Conservation (phyloP, 35 echinoderm and acorn worm species). For the Lytechinus pictus region DNA sequence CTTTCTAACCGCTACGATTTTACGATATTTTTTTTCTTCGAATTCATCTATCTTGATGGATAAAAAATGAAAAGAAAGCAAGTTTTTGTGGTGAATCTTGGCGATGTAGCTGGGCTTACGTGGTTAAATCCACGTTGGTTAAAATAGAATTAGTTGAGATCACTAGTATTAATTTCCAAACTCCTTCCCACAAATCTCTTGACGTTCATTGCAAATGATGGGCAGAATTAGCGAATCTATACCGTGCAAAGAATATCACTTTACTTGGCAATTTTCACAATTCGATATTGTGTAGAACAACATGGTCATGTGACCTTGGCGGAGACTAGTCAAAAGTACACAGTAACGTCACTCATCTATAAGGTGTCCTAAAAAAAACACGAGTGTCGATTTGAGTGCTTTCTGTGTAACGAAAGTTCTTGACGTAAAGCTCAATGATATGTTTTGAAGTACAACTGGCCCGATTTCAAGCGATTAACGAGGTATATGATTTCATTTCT, state of each 20-base stretch:
- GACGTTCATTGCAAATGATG: background rate
- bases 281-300: conserved; percentile 30
- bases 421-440: background rate
- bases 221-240: conserved; percentile 8
- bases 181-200: conserved; percentile 20
- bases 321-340: conserved; percentile 6
- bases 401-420: background rate
- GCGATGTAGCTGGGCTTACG: background rate
- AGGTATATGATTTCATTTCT: conserved; percentile 6
- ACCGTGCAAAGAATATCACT: conserved; percentile 45
- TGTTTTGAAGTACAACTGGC: background rate
- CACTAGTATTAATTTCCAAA: background rate
- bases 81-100: background rate
- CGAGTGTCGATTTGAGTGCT: background rate
- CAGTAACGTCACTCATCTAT: background rate
- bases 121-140: conserved; percentile 11
- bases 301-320: conserved; percentile 1
- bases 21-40: conserved; percentile 24
- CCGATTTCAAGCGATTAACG: background rate
- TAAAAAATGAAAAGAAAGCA: background rate
- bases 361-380: background rate
- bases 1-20: background rate
- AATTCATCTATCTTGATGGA: background rate
- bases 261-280: conserved; percentile 35
- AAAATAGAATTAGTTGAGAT: background rate